A percentile compares a stretch with the other conserved stretches of the same genome.
Conservation (phyloP, 2,888 invertebrate species). For the Beris morrisii region DNA sequence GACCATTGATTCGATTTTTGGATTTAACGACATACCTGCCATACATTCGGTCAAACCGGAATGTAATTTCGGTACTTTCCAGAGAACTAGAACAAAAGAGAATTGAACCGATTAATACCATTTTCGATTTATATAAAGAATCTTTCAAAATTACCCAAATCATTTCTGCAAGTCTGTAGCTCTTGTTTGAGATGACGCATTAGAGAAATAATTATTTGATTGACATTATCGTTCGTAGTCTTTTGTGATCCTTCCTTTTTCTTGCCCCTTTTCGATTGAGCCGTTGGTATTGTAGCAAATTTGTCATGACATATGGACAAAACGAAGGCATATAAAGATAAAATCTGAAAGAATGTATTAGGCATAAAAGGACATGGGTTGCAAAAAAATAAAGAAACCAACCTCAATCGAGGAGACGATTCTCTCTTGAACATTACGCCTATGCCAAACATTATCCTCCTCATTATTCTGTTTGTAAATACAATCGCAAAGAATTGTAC, state of each 20-base stretch:
- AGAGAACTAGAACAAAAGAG: conserved; percentile 44
- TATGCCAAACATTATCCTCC: conserved; percentile 56
- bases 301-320: conserved; percentile 53
- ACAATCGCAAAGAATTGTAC: conserved; percentile 48
- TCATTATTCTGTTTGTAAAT: conserved; percentile 54
- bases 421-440: conserved; percentile 60
- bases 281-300: conserved; percentile 42
- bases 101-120: neutral
- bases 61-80: conserved; percentile 51
- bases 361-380: neutral
- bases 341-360: conserved; percentile 46
- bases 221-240: conserved; percentile 30
- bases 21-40: conserved; percentile 55
- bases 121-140: neutral
- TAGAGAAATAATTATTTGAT: conserved; percentile 50
- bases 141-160: conserved; percentile 47
- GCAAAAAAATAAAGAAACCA: conserved; percentile 37
- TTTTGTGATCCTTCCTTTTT: conserved; percentile 42
- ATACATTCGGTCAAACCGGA: conserved; percentile 50
- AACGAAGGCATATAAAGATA: conserved; percentile 54
- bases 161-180: conserved; percentile 50
- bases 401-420: conserved; percentile 68
- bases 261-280: conserved; percentile 45
- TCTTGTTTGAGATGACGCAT: conserved; percentile 53
- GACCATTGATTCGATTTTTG: conserved; percentile 52